These are phyloP conservation scores for Holothuria leucospilota DNA, from an alignment of 53 echinoderm and acorn worm genomes.

Conservation along the genomic window DNA sequence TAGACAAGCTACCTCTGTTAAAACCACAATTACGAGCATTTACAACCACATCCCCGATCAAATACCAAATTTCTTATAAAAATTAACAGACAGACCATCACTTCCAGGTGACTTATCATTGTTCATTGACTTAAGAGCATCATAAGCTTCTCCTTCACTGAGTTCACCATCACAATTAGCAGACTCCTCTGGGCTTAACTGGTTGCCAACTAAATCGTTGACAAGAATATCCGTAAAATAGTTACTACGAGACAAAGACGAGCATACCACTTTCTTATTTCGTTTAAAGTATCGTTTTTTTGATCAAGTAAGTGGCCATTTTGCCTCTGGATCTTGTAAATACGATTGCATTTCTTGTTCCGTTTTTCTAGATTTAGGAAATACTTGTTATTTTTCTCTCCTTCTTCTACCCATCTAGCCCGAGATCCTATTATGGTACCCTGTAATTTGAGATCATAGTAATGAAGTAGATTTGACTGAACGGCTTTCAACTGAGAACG, in stretches of 20 bases:
- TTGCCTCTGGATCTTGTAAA: neutral
- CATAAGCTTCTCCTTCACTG: neutral
- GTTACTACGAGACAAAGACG: neutral
- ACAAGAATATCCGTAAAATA: neutral
- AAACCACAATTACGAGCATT: neutral
- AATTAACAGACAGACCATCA: no score
- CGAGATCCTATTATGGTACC: constrained; percentile 20
- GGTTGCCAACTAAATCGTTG: neutral
- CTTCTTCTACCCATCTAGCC: constrained; percentile 13
- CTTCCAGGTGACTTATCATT: no score
- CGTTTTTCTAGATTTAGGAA: no score
- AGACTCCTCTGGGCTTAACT: neutral
- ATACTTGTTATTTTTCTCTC: constrained; percentile 28
- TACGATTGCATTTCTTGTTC: constrained; percentile 1
- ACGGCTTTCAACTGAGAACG: neutral
- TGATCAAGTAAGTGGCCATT: neutral
- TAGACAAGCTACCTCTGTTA: neutral
- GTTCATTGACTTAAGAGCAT: neutral
- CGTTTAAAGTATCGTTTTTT: neutral
- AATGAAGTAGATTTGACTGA: neutral
- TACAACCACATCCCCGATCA: no score
- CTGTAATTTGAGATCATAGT: neutral
- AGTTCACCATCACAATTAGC: neutral
- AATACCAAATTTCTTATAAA: no score
- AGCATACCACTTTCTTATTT: neutral